A percentile compares a stretch with the other conserved stretches of the same genome.
phyloP scores from a whole-genome alignment of 23 tunicate species.

The Ascidia mentula region DNA sequence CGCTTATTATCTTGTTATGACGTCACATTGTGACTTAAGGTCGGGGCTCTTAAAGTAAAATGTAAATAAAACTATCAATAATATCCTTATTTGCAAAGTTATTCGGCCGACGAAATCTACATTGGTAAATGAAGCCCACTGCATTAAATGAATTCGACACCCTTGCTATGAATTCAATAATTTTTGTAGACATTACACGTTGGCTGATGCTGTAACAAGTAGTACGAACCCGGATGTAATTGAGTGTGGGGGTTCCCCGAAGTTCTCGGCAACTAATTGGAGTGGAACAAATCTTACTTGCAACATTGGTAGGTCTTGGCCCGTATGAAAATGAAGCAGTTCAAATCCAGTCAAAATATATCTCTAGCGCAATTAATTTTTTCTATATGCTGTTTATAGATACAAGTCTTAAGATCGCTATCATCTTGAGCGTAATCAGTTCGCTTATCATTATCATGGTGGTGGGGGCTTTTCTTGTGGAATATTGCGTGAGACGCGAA shows the following conservation, averaged over 20 bases:
- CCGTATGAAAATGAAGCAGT: no score
- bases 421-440: slow-evolving; percentile 49
- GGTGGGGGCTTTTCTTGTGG: slow-evolving; percentile 25
- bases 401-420: slow-evolving; percentile 41
- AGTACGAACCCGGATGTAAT: not conserved
- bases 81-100: no score
- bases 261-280: slow-evolving; percentile 12
- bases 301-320: slow-evolving; percentile 27
- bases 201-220: slow-evolving; percentile 6
- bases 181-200: slow-evolving; percentile 12
- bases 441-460: slow-evolving; percentile 48
- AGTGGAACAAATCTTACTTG: slow-evolving; percentile 11
- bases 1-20: no score
- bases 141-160: no score
- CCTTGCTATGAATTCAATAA: no score
- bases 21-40: no score
- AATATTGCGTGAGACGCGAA: slow-evolving; percentile 39
- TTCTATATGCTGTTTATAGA: slow-evolving; percentile 27
- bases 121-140: no score
- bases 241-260: slow-evolving; percentile 24
- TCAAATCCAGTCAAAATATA: no score
- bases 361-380: not conserved
- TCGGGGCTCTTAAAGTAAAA: no score
- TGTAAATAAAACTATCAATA: no score
- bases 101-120: no score